A percentile compares a stretch with the other conserved stretches of the same genome.
These are phyloP conservation scores for Melinaea marsaeus DNA, from an alignment of 2,888 invertebrate genomes.

Conservation along the genomic window DNA sequence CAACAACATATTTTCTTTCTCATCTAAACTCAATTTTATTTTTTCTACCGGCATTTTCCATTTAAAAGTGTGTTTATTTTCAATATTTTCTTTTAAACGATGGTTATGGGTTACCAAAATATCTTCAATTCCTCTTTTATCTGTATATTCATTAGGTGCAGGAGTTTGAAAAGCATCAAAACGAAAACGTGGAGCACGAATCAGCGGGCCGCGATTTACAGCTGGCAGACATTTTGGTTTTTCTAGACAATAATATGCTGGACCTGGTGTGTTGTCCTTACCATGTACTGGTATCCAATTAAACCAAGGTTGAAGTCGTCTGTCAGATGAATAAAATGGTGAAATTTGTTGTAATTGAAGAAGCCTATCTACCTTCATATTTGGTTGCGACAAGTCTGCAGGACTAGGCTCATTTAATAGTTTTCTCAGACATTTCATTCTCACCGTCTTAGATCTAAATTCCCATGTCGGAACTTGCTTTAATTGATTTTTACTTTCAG, in stretches of 20 bases:
- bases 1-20: constrained; percentile 46
- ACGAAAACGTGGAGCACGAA: constrained; percentile 48
- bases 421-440: constrained; percentile 50
- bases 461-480: constrained; percentile 48
- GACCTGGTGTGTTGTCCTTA: constrained; percentile 51
- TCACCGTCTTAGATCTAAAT: constrained; percentile 57
- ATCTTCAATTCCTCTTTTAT: constrained; percentile 51
- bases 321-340: constrained; percentile 59
- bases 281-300: constrained; percentile 54
- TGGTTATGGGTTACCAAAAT: constrained; percentile 56
- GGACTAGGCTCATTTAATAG: constrained; percentile 46
- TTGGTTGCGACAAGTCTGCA: constrained; percentile 43
- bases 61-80: constrained; percentile 43
- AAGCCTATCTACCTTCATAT: constrained; percentile 31
- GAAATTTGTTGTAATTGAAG: constrained; percentile 42
- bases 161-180: constrained; percentile 37
- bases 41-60: constrained; percentile 42
- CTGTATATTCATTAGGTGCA: constrained; percentile 53
- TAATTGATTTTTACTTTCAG: constrained; percentile 14
- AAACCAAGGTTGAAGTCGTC: constrained; percentile 59
- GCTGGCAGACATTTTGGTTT: constrained; percentile 50
- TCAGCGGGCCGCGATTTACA: constrained; percentile 51
- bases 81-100: constrained; percentile 49
- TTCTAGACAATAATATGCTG: constrained; percentile 48
- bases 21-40: constrained; percentile 38